Evolutionary conservation across 2,797 vertebrate genomes (phyloP).

Genomic region (Sarcophilus harrisii): DNA sequence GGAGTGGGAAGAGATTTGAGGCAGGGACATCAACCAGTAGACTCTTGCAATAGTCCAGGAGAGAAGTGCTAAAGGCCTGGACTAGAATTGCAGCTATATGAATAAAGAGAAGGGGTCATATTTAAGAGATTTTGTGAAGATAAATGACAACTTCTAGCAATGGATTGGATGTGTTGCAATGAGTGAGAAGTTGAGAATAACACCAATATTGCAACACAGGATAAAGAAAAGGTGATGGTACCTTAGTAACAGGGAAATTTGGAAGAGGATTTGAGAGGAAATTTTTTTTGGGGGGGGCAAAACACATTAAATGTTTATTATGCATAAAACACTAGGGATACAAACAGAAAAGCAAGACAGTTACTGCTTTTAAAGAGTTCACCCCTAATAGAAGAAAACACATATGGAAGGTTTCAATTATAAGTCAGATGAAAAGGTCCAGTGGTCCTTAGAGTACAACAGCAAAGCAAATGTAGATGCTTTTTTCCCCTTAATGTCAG

Average conservation of each 20-base stretch:
- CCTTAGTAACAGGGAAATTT: not conserved
- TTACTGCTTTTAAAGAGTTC: not conserved
- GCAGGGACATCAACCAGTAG: not conserved
- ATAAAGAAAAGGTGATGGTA: not conserved
- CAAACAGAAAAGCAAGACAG: not conserved
- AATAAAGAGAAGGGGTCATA: not conserved
- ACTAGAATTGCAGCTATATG: not conserved
- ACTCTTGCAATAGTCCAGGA: not conserved
- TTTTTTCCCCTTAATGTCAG: not conserved
- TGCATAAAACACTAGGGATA: not conserved
- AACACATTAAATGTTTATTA: not conserved
- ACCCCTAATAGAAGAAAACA: not conserved
- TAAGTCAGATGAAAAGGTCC: not conserved
- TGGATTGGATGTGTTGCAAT: not conserved
- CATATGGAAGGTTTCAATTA: no score
- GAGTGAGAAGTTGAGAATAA: not conserved
- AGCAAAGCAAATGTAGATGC: not conserved
- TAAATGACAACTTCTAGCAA: not conserved
- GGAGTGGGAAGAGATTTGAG: not conserved
- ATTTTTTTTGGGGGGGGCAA: not conserved
- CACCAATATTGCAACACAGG: not conserved
- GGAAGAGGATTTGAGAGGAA: no score
- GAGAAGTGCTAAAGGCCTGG: not conserved
- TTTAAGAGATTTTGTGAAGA: not conserved
- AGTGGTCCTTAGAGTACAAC: not conserved